Evolutionary conservation across 2,888 invertebrate genomes (phyloP).

Genomic region (Ichneumon xanthorius): DNA sequence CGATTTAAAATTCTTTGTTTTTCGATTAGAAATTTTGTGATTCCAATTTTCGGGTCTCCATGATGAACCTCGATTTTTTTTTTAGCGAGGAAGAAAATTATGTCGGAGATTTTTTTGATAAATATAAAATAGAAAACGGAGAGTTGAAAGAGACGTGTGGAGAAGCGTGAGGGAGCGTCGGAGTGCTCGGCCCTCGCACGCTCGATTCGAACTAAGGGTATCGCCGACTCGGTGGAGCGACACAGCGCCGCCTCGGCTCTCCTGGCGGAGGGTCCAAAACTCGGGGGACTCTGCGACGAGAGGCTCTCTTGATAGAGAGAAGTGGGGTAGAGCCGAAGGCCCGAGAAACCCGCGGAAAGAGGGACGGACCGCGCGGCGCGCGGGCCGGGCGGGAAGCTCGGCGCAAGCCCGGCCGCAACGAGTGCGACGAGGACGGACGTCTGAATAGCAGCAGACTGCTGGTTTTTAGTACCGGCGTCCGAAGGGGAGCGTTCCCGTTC

Average conservation of each 20-base stretch:
- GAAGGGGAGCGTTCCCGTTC: conserved; percentile 59
- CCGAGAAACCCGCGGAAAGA: neutral
- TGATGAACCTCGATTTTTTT: conserved; percentile 4
- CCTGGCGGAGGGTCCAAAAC: conserved; percentile 41
- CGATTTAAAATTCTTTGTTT: neutral
- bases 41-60: neutral
- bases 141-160: conserved; percentile 37
- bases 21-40: neutral
- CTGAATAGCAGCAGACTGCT: conserved; percentile 50
- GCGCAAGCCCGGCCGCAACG: neutral
- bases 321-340: conserved; percentile 14
- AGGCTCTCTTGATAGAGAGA: conserved; percentile 40
- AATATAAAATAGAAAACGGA: neutral
- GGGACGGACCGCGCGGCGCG: neutral
- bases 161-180: conserved; percentile 56
- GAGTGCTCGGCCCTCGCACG: conserved; percentile 66
- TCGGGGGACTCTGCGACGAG: conserved; percentile 19
- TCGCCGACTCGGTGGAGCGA: conserved; percentile 9
- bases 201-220: conserved; percentile 71
- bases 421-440: conserved; percentile 20
- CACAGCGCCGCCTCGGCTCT: conserved; percentile 4
- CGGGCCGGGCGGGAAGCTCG: conserved; percentile 19
- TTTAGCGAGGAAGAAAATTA: neutral
- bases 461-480: conserved; percentile 51
- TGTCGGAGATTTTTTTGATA: neutral